These are phyloP conservation scores for Nematopogon swammerdamellus DNA, from an alignment of 2,888 invertebrate species.

Conservation along the genomic window DNA sequence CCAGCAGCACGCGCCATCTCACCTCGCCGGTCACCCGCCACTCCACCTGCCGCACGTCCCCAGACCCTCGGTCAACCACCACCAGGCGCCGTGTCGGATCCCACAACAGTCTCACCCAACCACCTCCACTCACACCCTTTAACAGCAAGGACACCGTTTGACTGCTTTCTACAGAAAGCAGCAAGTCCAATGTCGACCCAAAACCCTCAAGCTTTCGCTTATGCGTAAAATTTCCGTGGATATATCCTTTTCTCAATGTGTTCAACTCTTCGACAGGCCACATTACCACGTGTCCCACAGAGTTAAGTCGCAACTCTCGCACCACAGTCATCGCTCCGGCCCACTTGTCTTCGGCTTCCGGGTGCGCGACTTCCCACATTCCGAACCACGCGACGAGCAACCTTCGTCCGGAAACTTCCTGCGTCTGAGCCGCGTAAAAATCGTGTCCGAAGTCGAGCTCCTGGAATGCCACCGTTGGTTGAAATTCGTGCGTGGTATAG, in stretches of 20 bases:
- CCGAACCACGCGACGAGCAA: conserved; percentile 39
- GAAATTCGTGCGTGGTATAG: conserved; percentile 25
- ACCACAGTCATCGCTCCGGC: conserved; percentile 39
- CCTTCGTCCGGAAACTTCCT: conserved; percentile 20
- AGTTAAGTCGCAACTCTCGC: conserved; percentile 24
- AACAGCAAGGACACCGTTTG: conserved; percentile 15
- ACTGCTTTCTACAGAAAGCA: conserved; percentile 15
- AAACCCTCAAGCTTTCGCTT: conserved; percentile 16
- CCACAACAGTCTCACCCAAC: neutral
- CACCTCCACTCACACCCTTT: conserved; percentile 24
- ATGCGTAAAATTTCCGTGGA: no score
- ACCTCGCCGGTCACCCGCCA: conserved; percentile 25
- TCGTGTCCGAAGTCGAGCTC: conserved; percentile 41
- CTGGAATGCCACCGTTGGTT: conserved; percentile 20
- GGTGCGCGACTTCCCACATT: conserved; percentile 40
- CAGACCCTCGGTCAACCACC: conserved; percentile 19
- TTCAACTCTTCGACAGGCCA: no score
- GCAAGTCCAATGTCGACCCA: conserved; percentile 15
- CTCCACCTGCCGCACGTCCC: conserved; percentile 26
- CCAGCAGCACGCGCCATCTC: conserved; percentile 35
- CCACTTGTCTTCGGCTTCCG: conserved; percentile 32
- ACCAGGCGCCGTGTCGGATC: neutral
- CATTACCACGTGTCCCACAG: conserved; percentile 23
- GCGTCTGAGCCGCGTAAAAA: conserved; percentile 43
- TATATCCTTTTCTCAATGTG: no score